Base-by-base conservation (phyloP, 2,113 vertebrate species). In the Gallinago undulata region DNA sequence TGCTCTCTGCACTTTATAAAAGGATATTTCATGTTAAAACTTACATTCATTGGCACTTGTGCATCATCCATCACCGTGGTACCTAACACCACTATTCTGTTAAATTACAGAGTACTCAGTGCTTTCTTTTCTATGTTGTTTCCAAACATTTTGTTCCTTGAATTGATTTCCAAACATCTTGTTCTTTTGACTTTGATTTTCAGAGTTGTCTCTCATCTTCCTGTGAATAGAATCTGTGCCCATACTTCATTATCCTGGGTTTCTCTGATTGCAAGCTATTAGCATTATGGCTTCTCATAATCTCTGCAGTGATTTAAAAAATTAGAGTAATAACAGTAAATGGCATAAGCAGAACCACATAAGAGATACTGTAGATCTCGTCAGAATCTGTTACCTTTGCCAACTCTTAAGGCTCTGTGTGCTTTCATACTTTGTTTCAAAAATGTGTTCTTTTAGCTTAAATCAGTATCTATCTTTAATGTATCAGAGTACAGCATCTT, bases 391-490 rank as follows among this genome's bases (percentile, higher is more conserved):
- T 84, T 74, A 30, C 73, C 72, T 88, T 85, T 78, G 64, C 59
- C 73, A 72, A 23, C 59, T 92, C 64, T 37, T 55, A 80, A 82
- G 35, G 33, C 22, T 41, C 28, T 72, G 23, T 67, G 18, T 37
- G 14, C 37, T 64, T 87, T 68, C 67, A 81, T 59, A 62, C 41
- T 93, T 95, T 73, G 77, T 96, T 97, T 93, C 79, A 47, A 94
- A 86, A 74, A 94, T 91, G 41, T 88, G 50, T 88, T 84, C 48
- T 91, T 95, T 80, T 62, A 67, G 35, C 31, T 77, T 68, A 83
- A 92, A 87, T 90, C n/a, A 19, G 12, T 69, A 60, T 30, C 78
- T 50, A 8, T 6, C 84, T 82, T 43, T 57, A 37, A 90, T 22
- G 19, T 60, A 39, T 37, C 50, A 48, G 64, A 66, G 50, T 91